phyloP scores from a whole-genome alignment of 2,888 invertebrate genomes.

The Ectropis crepuscularia region DNA sequence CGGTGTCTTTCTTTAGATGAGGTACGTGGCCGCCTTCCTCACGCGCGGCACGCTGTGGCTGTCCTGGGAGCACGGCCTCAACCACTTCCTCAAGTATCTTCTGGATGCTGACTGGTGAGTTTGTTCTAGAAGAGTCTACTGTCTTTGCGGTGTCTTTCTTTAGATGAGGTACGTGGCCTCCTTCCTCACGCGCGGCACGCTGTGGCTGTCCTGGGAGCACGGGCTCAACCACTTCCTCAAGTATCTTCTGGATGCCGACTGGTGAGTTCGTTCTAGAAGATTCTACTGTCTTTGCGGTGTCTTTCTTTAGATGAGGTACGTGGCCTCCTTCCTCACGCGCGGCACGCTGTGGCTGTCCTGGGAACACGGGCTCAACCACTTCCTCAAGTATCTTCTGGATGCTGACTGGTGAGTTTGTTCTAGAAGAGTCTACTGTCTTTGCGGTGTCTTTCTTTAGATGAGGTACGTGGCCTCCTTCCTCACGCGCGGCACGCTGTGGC shows the following conservation, averaged over 20 bases:
- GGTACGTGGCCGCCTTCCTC: conserved; percentile 87
- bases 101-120: conserved; percentile 89
- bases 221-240: conserved; percentile 88
- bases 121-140: neutral
- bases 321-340: conserved; percentile 89
- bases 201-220: conserved; percentile 91
- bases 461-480: conserved; percentile 87
- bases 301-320: conserved; percentile 44
- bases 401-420: conserved; percentile 86
- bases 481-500: no score
- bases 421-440: neutral
- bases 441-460: no score
- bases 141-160: no score
- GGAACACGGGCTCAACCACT: conserved; percentile 88
- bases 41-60: conserved; percentile 91
- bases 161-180: conserved; percentile 79
- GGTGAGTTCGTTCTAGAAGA: conserved; percentile 63
- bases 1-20: no score
- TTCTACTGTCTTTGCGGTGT: no score
- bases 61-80: conserved; percentile 89
- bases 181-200: conserved; percentile 90
- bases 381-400: conserved; percentile 88
- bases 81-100: conserved; percentile 87
- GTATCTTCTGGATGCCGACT: conserved; percentile 89
- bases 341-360: conserved; percentile 91